Evolutionary conservation across 2,797 vertebrate species (phyloP), one percentile per base, ranked within the genome.

Genomic region (Sternarchorhynchus goeldii): DNA sequence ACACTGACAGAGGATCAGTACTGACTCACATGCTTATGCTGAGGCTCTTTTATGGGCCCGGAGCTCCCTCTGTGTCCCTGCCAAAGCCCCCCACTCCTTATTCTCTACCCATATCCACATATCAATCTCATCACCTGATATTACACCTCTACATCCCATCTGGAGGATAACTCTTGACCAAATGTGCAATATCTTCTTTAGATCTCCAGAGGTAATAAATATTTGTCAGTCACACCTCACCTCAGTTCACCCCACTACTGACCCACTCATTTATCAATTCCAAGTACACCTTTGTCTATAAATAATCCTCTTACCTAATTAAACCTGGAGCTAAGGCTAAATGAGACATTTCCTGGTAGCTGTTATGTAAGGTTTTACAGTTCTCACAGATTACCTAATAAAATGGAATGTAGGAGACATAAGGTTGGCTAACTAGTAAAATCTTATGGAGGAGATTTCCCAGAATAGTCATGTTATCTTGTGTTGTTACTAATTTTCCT

Each of bases 241-340:
- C 2, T 67, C 39, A 62, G 16, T 25, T 34, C 2, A 31, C 6
- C 12, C 32, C 36, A 55, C 59, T 53, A 32, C 60, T 75, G 50
- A 80, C 62, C 45, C 17, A 14, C 78, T 77, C 36, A 39, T 64
- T 41, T 41, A 41, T 41, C 39, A 41, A 41, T 77, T 75, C 66
- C 70, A 76, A 74, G 62, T 73, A 63, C 73, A 76, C 20, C 34
- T 66, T 66, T 25, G 56, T 74, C 66, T 74, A 76, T 75, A 84
- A 80, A 81, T 67, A 75, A 76, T 53, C 14, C 53, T 76, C 25
- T 74, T 82, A 75, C 70, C 53, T 50, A 74, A 77, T 77, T 59
- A 77, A 53, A 64, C 60, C 59, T 75, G 70, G 58, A 57, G 29
- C 60, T 77, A n/a, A 66, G 76, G 57, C 36, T 68, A 75, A 66